Percentiles rank a stretch among this genome's conserved stretches.
Evolutionary conservation across 2,888 invertebrate species (phyloP).

Genomic region (Tolmerus cingulatus): DNA sequence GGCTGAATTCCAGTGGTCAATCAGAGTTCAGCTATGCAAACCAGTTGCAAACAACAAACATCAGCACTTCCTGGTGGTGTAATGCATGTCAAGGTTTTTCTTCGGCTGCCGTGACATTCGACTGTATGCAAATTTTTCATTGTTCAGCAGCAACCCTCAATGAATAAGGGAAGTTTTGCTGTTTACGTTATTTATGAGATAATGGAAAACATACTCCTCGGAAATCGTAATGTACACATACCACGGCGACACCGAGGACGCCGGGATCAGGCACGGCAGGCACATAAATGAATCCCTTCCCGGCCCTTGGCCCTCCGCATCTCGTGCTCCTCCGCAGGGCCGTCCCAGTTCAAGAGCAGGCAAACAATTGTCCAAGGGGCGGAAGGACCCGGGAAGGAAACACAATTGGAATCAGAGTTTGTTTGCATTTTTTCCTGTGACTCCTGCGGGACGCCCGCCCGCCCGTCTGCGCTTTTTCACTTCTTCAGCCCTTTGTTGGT

Average conservation of each 20-base stretch:
- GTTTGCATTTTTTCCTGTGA: slow-evolving; percentile 29
- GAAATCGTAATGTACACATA: slow-evolving; percentile 40
- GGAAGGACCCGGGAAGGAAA: slow-evolving; percentile 19
- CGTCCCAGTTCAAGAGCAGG: slow-evolving; percentile 25
- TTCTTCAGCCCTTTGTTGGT: slow-evolving; percentile 1
- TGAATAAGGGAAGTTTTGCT: slow-evolving; percentile 39
- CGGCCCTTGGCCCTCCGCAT: not conserved
- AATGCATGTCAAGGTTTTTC: slow-evolving; percentile 54
- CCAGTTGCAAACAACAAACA: slow-evolving; percentile 51
- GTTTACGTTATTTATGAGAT: slow-evolving; percentile 39
- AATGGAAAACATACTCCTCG: slow-evolving; percentile 40
- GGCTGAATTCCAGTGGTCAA: slow-evolving; percentile 21
- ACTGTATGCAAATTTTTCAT: slow-evolving; percentile 43
- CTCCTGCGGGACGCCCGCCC: not conserved
- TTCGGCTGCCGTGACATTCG: slow-evolving; percentile 35
- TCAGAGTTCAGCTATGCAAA: slow-evolving; percentile 37
- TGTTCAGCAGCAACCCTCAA: slow-evolving; percentile 36
- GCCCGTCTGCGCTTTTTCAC: slow-evolving; percentile 1
- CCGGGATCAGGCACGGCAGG: not conserved
- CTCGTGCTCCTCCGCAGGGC: not conserved
- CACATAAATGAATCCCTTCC: slow-evolving; percentile 22
- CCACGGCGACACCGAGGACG: not conserved
- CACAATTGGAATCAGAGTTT: slow-evolving; percentile 40
- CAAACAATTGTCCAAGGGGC: slow-evolving; percentile 32
- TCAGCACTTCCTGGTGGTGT: slow-evolving; percentile 52